These are phyloP conservation scores for Eudemis profundana DNA, from an alignment of 2,888 invertebrate genomes.

Conservation along the genomic window DNA sequence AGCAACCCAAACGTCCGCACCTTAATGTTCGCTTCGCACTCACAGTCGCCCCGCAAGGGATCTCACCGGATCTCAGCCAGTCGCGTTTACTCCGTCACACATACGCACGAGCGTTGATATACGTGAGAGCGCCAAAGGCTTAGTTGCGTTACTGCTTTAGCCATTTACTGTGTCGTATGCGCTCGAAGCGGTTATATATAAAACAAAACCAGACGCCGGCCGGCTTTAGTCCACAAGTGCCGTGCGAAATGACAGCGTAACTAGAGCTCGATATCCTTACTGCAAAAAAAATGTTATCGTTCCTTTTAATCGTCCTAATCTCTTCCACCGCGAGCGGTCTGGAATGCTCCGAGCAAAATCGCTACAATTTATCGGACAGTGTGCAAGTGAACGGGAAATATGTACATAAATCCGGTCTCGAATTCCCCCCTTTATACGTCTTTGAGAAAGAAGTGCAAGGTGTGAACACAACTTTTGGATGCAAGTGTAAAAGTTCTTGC, in stretches of 20 bases:
- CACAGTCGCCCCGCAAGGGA: too few species aligned
- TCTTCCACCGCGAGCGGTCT: not conserved
- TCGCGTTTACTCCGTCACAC: too few species aligned
- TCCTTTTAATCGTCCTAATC: constrained; percentile 14
- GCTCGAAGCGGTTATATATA: constrained; percentile 20
- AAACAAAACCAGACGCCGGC: constrained; percentile 33
- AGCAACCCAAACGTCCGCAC: too few species aligned
- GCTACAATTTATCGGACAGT: constrained; percentile 20
- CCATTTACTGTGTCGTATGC: too few species aligned
- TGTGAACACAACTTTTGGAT: constrained; percentile 62
- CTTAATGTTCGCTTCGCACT: too few species aligned
- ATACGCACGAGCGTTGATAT: too few species aligned
- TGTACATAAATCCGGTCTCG: constrained; percentile 55
- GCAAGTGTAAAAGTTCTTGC: constrained; percentile 67
- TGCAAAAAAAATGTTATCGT: constrained; percentile 2
- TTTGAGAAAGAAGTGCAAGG: constrained; percentile 61
- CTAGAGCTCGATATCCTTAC: not conserved
- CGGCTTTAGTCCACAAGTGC: constrained; percentile 16
- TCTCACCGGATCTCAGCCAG: too few species aligned
- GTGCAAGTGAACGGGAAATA: constrained; percentile 1
- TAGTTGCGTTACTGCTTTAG: too few species aligned
- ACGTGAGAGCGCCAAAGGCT: too few species aligned
- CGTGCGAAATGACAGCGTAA: constrained; percentile 7
- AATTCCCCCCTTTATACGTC: constrained; percentile 60
- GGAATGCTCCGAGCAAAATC: constrained; percentile 12